A percentile compares a stretch with the other conserved stretches of the same genome.
phyloP scores from a whole-genome alignment of 2,797 vertebrate genomes.

The Anguilla obscura region DNA sequence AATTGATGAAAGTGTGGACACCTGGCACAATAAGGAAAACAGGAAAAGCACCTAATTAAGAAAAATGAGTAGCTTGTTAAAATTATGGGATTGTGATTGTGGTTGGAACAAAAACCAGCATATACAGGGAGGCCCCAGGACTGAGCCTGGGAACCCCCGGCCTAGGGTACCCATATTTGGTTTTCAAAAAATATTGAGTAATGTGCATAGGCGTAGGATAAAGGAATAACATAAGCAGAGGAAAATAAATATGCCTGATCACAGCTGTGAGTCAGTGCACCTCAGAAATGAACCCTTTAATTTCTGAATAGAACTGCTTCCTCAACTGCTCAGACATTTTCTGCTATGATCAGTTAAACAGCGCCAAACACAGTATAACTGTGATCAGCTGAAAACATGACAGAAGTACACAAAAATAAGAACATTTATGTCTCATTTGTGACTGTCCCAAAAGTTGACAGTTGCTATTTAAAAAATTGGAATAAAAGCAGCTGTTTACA shows the following conservation, averaged over 20 bases:
- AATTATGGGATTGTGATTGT: no score
- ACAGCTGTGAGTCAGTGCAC: neutral
- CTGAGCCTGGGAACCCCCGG: no score
- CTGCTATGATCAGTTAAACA: no score
- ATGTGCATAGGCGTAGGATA: neutral
- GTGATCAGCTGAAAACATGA: neutral
- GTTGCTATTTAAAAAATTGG: neutral
- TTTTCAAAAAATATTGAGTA: neutral
- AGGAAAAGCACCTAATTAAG: no score
- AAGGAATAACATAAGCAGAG: neutral
- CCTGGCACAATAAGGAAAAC: no score
- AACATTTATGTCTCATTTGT: neutral
- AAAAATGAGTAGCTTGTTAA: no score
- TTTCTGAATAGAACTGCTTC: neutral
- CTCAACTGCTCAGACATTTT: no score
- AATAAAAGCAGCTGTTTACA: neutral
- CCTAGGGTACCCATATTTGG: neutral
- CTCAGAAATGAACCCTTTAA: neutral
- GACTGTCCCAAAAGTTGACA: neutral
- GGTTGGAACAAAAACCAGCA: no score
- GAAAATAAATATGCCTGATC: neutral
- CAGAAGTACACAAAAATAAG: neutral
- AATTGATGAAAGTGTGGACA: no score
- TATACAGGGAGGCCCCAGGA: no score
- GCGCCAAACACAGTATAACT: neutral